Evolutionary conservation across 92 coral and sea anemone genomes (phyloP).

Genomic region (Actinostola sp.): DNA sequence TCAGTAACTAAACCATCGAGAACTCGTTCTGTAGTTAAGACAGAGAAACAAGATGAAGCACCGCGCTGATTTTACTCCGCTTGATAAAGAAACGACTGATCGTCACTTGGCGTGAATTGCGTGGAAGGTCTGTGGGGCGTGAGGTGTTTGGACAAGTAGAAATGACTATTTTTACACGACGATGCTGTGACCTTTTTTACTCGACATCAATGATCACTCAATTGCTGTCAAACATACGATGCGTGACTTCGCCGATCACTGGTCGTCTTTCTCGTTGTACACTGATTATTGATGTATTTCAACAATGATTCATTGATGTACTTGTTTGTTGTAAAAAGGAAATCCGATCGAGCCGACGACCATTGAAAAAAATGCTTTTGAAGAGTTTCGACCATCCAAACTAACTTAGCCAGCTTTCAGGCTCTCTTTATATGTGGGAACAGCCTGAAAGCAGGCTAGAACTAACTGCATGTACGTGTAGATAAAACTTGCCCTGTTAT

Average conservation of each 20-base stretch:
- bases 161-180: slow-evolving; percentile 16
- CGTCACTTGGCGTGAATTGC: too few relatives aligned
- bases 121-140: slow-evolving; percentile 18
- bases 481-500: neutral
- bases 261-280: neutral
- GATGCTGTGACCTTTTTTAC: slow-evolving; percentile 8
- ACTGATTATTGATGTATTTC: neutral
- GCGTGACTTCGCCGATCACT: neutral
- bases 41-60: slow-evolving; percentile 10
- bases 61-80: too few relatives aligned
- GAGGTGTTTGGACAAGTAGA: slow-evolving; percentile 19
- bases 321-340: slow-evolving; percentile 5
- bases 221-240: neutral
- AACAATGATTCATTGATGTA: slow-evolving; percentile 1
- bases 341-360: neutral
- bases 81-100: neutral
- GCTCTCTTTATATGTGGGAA: neutral
- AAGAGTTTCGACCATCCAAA: neutral
- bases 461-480: neutral
- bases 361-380: neutral
- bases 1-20: slow-evolving; percentile 54
- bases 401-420: neutral
- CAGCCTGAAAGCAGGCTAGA: neutral
- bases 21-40: neutral
- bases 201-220: neutral